These are phyloP conservation scores for Huso huso DNA, from an alignment of 2,797 vertebrate genomes.

Conservation along the genomic window DNA sequence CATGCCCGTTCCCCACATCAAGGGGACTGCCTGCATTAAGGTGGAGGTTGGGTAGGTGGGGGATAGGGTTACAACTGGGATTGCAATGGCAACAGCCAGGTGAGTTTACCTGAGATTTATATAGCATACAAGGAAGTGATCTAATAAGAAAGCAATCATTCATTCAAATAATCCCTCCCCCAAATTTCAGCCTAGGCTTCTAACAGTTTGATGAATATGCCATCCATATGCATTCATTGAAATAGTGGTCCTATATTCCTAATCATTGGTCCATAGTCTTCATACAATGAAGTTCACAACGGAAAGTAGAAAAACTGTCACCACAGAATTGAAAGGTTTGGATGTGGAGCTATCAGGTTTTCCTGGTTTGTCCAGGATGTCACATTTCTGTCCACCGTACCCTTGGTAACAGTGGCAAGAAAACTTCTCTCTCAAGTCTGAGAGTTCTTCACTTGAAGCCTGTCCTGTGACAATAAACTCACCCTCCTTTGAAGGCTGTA, in stretches of 20 bases:
- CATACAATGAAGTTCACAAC: neutral
- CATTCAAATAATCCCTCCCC: too few species aligned
- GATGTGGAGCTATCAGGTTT: slow-evolving; percentile 17
- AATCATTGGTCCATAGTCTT: neutral
- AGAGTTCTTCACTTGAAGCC: slow-evolving; percentile 47
- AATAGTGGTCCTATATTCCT: neutral
- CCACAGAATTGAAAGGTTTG: slow-evolving; percentile 13
- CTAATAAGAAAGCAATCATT: too few species aligned
- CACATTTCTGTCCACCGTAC: slow-evolving; percentile 51
- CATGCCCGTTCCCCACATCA: too few species aligned
- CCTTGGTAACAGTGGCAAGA: slow-evolving; percentile 68
- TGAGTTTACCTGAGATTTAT: too few species aligned
- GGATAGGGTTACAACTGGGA: too few species aligned
- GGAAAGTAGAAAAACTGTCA: slow-evolving; percentile 25
- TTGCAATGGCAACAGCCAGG: too few species aligned
- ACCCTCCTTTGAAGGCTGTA: slow-evolving; percentile 34
- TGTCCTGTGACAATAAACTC: slow-evolving; percentile 50
- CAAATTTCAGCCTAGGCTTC: too few species aligned
- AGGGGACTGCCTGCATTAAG: too few species aligned
- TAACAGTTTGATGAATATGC: neutral
- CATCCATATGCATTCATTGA: neutral
- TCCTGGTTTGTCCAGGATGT: slow-evolving; percentile 46
- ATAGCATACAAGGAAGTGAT: too few species aligned
- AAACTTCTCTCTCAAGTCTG: slow-evolving; percentile 49
- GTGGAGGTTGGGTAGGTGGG: too few species aligned